Conservation (phyloP, 2,888 invertebrate species). For the Mamestra brassicae region DNA sequence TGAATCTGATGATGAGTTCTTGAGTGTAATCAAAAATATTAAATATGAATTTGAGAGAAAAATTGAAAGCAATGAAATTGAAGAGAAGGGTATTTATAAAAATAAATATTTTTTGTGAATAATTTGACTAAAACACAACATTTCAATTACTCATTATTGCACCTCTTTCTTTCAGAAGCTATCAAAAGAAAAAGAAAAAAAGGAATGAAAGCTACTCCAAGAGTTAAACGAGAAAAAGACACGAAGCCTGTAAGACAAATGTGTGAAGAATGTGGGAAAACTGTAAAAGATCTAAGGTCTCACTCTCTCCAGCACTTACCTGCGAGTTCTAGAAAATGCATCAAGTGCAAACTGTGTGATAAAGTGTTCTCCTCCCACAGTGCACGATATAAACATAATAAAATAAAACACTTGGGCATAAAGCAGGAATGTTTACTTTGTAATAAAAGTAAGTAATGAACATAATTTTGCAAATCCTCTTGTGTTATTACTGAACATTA, state of each 20-base stretch:
- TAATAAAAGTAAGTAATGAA: slow-evolving; percentile 78
- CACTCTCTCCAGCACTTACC: slow-evolving; percentile 77
- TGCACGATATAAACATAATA: slow-evolving; percentile 78
- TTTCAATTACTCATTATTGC: background rate
- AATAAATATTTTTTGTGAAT: slow-evolving; percentile 14
- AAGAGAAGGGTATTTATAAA: slow-evolving; percentile 73
- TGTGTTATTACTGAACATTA: background rate
- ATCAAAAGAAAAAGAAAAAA: slow-evolving; percentile 59
- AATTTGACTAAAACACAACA: too few relatives aligned
- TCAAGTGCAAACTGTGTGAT: slow-evolving; percentile 79
- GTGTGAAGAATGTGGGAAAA: slow-evolving; percentile 84
- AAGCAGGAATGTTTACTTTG: slow-evolving; percentile 83
- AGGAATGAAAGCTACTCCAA: slow-evolving; percentile 45
- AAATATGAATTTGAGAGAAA: slow-evolving; percentile 72
- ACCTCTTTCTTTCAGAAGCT: slow-evolving; percentile 56
- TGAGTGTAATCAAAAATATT: slow-evolving; percentile 70
- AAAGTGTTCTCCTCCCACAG: slow-evolving; percentile 75
- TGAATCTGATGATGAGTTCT: slow-evolving; percentile 81
- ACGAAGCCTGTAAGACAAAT: slow-evolving; percentile 66
- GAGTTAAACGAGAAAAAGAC: slow-evolving; percentile 33
- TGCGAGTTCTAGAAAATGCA: slow-evolving; percentile 62
- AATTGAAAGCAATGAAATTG: slow-evolving; percentile 65
- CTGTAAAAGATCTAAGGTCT: slow-evolving; percentile 76
- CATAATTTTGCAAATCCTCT: background rate
- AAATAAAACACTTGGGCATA: slow-evolving; percentile 80